Evolutionary conservation across 2,888 invertebrate genomes (phyloP).

Genomic region (Megalurothrips usitatus): DNA sequence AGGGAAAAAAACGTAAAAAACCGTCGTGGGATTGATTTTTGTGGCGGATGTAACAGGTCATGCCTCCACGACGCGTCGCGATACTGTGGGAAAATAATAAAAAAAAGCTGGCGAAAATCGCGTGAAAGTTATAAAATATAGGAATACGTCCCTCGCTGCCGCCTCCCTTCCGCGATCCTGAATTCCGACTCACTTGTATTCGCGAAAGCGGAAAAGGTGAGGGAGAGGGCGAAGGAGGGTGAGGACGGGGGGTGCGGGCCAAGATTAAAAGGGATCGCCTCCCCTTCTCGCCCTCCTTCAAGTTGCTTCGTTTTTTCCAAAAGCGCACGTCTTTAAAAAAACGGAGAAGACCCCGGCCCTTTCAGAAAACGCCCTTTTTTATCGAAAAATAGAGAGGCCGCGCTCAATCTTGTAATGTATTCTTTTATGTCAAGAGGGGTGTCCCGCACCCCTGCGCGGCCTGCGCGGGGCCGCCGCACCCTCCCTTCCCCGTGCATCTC

Average conservation of each 20-base stretch:
- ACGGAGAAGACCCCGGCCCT: not conserved
- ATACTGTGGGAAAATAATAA: not conserved
- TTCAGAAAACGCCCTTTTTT: constrained; percentile 23
- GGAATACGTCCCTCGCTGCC: not conserved
- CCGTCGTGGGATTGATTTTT: not conserved
- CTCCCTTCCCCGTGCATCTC: constrained; percentile 1
- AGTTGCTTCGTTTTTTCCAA: not conserved
- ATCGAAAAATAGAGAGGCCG: constrained; percentile 21
- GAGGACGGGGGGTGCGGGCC: not conserved
- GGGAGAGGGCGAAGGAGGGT: not conserved
- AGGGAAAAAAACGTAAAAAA: not conserved
- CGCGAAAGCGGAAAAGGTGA: constrained; percentile 3
- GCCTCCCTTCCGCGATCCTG: not conserved
- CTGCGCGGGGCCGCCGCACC: not conserved
- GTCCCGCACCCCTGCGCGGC: not conserved
- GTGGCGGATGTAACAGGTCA: not conserved
- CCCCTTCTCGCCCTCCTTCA: constrained; percentile 7
- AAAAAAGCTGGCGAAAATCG: constrained; percentile 10
- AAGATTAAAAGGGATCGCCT: not conserved
- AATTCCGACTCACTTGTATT: constrained; percentile 21
- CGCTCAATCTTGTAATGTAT: constrained; percentile 25
- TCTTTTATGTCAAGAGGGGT: constrained; percentile 1
- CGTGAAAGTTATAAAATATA: constrained; percentile 4
- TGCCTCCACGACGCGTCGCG: not conserved
- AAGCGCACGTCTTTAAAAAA: not conserved